Evolutionary conservation across 2,113 vertebrate genomes (phyloP), one percentile per base, ranked within the genome.

Genomic region (Laticauda laticaudata): DNA sequence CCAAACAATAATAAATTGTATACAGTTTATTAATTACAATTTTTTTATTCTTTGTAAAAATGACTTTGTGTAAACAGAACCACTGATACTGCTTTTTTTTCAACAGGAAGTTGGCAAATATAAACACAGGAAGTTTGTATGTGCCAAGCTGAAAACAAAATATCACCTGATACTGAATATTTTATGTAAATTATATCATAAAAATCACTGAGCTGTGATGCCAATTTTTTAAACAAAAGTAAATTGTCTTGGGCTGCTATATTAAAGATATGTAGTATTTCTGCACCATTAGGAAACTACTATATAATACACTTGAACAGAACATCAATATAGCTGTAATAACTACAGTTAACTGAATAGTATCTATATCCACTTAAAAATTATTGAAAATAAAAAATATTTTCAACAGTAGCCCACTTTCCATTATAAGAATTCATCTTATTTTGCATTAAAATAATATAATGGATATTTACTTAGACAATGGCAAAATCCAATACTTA

Each of bases 371-470:
- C 86, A 54, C 12, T 88, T 92, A 43, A 15, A 26, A 34, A 93
- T 45, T 4, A 88, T 5, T 56, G 6, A 12, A 91, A 51, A 8
- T 91, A 93, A 92, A 92, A 94, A 96, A 91, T 85, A 95, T 89
- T 90, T 89, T 85, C 92, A 89, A 43, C 92, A 1, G 26, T 56
- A 8, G 18, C 75, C 89, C 43, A 56, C 3, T 53, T 75, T 64
- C 51, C 81, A 55, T 34, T 88, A 53, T 24, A 69, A 94, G 53
- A 3, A 51, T 14, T 12, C 10, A 29, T 64, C 89, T 94, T 20
- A 90, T 89, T 93, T 56, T 94, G 93, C 26, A 91, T 87, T 54
- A 94, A 89, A 69, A 93, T 7, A 91, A 91, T 95, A 43, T n/a
- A 21, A 24, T 57, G 85, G 53, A 34, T 2, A 51, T 61, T 61